Percentiles rank a stretch among this genome's conserved stretches.
Evolutionary conservation across 2,888 invertebrate species (phyloP).

Genomic region (Labia minor): DNA sequence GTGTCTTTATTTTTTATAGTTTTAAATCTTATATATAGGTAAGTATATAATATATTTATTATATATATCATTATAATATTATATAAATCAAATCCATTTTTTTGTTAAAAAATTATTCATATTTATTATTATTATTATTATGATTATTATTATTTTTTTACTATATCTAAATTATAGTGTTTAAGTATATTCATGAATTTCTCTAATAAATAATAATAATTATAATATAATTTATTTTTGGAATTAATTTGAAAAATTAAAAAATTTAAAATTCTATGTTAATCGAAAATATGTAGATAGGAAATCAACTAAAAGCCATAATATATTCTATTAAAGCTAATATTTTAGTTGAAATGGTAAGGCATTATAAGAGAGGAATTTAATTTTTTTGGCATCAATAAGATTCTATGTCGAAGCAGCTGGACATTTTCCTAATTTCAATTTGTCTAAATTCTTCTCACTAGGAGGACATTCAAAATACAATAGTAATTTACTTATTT

Average conservation of each 20-base stretch:
- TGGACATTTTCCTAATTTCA: background rate
- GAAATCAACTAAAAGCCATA: background rate
- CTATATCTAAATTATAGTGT: no score
- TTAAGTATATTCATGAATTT: no score
- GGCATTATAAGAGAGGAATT: conserved; percentile 2
- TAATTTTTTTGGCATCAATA: background rate
- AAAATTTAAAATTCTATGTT: background rate
- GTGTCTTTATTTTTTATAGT: no score
- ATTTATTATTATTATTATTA: background rate
- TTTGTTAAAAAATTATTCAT: background rate
- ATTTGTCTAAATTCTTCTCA: background rate
- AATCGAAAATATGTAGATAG: background rate
- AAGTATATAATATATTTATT: no score
- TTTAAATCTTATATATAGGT: no score
- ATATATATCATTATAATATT: background rate
- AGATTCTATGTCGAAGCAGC: background rate
- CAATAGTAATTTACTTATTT: no score
- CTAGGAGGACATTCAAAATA: no score
- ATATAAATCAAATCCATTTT: background rate
- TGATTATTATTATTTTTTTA: no score
- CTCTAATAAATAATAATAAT: background rate
- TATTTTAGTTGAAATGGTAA: background rate
- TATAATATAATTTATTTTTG: no score
- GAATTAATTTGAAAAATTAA: no score
- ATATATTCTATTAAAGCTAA: background rate